Conservation (phyloP, 2,113 vertebrate genomes). For the Stictonetta naevosa region DNA sequence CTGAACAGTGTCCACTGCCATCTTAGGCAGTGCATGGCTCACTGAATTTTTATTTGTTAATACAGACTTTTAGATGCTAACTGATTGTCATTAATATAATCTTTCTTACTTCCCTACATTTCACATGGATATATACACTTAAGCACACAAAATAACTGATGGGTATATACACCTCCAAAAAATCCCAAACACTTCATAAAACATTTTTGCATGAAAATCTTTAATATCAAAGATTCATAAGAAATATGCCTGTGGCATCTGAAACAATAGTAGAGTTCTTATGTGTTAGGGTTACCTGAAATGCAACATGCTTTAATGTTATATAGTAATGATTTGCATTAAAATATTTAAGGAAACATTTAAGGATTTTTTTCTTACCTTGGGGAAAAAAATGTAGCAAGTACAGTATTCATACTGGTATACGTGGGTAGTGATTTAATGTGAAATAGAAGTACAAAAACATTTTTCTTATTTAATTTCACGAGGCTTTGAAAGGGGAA, state of each 20-base stretch:
- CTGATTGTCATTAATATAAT: background rate
- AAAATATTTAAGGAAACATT: background rate
- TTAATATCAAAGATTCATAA: background rate
- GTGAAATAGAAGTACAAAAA: background rate
- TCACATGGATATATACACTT: background rate
- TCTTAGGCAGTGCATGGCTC: background rate
- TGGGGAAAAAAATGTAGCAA: background rate
- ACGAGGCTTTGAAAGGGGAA: background rate
- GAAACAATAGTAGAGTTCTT: background rate
- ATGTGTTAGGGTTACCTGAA: background rate
- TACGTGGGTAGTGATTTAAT: background rate
- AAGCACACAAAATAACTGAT: background rate
- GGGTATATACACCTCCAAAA: background rate
- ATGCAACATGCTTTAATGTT: background rate
- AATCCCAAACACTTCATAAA: background rate
- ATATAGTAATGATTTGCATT: background rate
- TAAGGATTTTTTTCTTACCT: background rate
- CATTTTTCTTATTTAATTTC: background rate
- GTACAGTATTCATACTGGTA: background rate
- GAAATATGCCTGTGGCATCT: rapidly evolving
- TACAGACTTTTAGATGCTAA: background rate
- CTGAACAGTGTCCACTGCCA: background rate
- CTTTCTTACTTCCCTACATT: rapidly evolving
- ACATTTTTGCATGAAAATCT: background rate
- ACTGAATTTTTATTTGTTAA: background rate